Evolutionary conservation across 2,113 vertebrate species (phyloP).

Genomic region (Aptenodytes patagonicus): DNA sequence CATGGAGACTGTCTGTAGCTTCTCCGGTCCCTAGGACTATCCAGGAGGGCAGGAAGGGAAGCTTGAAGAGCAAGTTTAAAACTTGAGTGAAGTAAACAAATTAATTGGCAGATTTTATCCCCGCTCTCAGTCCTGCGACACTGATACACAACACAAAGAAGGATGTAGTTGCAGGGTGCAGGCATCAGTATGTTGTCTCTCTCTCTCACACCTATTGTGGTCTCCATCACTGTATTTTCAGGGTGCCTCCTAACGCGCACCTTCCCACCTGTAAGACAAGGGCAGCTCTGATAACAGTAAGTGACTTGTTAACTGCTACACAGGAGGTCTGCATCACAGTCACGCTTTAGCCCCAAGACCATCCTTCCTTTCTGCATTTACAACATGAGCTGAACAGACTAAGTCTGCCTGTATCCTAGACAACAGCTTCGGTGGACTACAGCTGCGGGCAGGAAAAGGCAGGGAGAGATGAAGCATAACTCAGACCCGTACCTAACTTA

Average conservation of each 20-base stretch:
- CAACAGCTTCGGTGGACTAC: not conserved
- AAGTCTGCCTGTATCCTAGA: constrained; percentile 36
- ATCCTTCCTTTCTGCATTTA: not conserved
- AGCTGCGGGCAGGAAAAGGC: not conserved
- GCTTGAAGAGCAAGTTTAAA: not conserved
- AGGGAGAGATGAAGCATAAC: not conserved
- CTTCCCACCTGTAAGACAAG: not conserved
- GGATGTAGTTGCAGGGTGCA: not conserved
- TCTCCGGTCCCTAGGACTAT: not conserved
- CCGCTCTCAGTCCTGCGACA: not conserved
- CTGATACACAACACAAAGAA: not conserved
- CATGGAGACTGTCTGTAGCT: not conserved
- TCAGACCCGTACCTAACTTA: not conserved
- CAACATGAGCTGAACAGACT: not conserved
- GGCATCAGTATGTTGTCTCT: not conserved
- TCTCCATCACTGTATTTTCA: not conserved
- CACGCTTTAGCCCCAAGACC: not conserved
- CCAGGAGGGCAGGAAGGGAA: not conserved
- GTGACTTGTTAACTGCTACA: not conserved
- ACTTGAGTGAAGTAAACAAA: not conserved
- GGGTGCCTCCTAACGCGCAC: not conserved
- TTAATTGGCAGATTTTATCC: not conserved
- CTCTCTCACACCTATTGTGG: not conserved
- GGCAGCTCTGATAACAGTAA: not conserved
- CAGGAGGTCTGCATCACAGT: not conserved